phyloP scores from a whole-genome alignment of 2,888 invertebrate species.

The Synergus umbraculus region DNA sequence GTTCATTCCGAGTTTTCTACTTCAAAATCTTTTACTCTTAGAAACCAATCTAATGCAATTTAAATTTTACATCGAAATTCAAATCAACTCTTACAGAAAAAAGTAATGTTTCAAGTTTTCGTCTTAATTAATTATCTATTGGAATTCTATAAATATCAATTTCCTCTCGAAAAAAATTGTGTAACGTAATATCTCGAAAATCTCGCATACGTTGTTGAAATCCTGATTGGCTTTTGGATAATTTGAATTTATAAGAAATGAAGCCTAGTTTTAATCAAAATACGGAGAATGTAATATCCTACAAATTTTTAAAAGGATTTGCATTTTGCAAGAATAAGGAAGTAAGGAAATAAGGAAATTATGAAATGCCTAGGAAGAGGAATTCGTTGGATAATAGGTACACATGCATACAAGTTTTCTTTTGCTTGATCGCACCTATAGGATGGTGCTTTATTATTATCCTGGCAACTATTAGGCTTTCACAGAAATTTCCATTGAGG shows the following conservation, averaged over 20 bases:
- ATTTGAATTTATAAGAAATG: no score
- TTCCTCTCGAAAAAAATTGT: neutral
- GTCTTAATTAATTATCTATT: neutral
- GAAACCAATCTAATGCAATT: neutral
- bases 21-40: neutral
- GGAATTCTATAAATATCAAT: neutral
- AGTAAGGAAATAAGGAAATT: conserved; percentile 11
- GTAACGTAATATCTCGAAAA: no score
- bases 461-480: conserved; percentile 30
- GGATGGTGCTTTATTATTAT: conserved; percentile 24
- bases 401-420: conserved; percentile 22
- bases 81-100: neutral
- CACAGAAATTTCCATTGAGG: conserved; percentile 35
- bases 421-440: conserved; percentile 12
- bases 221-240: no score
- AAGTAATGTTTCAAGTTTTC: neutral
- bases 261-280: no score
- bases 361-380: conserved; percentile 1
- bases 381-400: neutral
- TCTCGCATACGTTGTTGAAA: no score
- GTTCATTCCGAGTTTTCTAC: conserved; percentile 35
- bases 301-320: no score
- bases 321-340: neutral
- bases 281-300: no score
- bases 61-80: neutral